Percentiles rank a stretch among this genome's conserved stretches.
Evolutionary conservation across 1,140 invertebrate species (phyloP).

Genomic region (Drosophila persimilis): DNA sequence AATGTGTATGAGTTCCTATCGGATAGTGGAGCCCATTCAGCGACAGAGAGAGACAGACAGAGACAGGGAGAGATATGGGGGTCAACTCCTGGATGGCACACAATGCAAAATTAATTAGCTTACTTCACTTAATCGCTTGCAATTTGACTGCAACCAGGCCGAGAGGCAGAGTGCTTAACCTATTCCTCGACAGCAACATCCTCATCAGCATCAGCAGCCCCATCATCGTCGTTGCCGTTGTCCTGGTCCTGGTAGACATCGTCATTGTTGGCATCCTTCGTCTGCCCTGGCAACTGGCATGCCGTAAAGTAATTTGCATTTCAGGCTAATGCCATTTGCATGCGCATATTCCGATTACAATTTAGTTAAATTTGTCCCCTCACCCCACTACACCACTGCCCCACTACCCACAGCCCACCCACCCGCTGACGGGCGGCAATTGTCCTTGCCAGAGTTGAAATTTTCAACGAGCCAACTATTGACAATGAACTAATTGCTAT

Average conservation of each 20-base stretch:
- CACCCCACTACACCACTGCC: not conserved
- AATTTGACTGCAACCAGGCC: slow-evolving; percentile 73
- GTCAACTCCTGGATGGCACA: slow-evolving; percentile 34
- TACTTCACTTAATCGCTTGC: slow-evolving; percentile 78
- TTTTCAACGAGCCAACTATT: slow-evolving; percentile 79
- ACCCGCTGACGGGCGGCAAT: slow-evolving; percentile 15
- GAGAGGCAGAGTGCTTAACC: slow-evolving; percentile 9
- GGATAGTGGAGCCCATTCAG: slow-evolving; percentile 17
- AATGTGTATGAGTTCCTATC: slow-evolving; percentile 31
- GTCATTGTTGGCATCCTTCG: slow-evolving; percentile 27
- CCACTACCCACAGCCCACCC: too few relatives aligned
- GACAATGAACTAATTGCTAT: slow-evolving; percentile 81
- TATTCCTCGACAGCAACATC: slow-evolving; percentile 16
- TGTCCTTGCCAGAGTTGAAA: slow-evolving; percentile 64
- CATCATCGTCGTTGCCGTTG: slow-evolving; percentile 12
- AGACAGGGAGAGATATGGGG: too few relatives aligned
- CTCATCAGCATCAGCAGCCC: not conserved
- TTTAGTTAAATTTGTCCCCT: slow-evolving; percentile 75
- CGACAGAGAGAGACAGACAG: slow-evolving; percentile 5
- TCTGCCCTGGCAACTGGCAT: slow-evolving; percentile 44
- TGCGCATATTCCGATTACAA: slow-evolving; percentile 80
- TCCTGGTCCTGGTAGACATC: slow-evolving; percentile 5
- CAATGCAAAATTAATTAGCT: slow-evolving; percentile 82
- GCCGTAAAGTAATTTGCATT: slow-evolving; percentile 78
- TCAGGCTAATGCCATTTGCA: slow-evolving; percentile 78